Conservation (phyloP, 1,140 invertebrate genomes). For the Sycophaga agraensis region DNA sequence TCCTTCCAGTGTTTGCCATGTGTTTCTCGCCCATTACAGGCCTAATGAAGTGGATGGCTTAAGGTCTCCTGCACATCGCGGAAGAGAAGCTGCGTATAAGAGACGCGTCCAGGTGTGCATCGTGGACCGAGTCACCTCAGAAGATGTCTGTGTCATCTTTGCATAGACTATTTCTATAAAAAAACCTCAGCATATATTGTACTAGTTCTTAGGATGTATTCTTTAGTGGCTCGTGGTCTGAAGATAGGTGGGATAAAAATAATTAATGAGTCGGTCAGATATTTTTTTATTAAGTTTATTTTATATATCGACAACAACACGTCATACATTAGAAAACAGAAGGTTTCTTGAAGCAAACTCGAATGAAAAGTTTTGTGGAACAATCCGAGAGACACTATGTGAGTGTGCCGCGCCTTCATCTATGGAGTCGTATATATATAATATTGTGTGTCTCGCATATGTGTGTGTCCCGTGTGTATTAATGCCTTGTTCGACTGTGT, state of each 20-base stretch:
- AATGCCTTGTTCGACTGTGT: constrained; percentile 35
- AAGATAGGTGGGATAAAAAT: background rate
- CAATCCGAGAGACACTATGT: constrained; percentile 61
- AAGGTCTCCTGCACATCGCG: constrained; percentile 35
- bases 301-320: constrained; percentile 62
- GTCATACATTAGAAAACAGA: constrained; percentile 62
- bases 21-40: constrained; percentile 41
- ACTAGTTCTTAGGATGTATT: background rate
- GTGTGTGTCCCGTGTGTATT: constrained; percentile 38
- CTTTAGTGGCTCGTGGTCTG: no score
- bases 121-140: background rate
- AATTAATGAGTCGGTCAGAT: constrained; percentile 18
- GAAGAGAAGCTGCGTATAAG: constrained; percentile 5
- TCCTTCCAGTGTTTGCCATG: background rate
- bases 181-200: background rate
- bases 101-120: no score
- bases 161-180: constrained; percentile 13
- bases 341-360: constrained; percentile 61
- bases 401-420: constrained; percentile 60
- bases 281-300: constrained; percentile 61
- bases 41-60: constrained; percentile 44
- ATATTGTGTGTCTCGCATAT: constrained; percentile 53
- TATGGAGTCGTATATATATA: constrained; percentile 61
- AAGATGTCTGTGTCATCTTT: constrained; percentile 26
- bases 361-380: constrained; percentile 62